Evolutionary conservation across 2,797 vertebrate species (phyloP), one percentile per base, ranked within the genome.

Genomic region (Enteromius viviparus): DNA sequence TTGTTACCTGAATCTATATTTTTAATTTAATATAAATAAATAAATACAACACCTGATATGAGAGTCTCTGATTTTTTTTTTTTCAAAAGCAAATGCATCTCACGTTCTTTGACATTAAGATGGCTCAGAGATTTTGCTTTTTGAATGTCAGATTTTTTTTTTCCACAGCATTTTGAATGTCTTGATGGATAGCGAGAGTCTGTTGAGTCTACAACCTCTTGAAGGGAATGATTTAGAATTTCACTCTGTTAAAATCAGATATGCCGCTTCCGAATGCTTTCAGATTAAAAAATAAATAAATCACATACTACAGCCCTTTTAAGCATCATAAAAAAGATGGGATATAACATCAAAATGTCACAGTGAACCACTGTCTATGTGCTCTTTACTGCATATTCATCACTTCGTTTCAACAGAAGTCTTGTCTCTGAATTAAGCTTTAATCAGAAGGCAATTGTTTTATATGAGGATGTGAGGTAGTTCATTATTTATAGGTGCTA

Each of bases 11-110:
- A 97, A 98, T 97, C 96, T 98, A 98, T 99, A 99, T 99, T 99
- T 99, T 99, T 99, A 98, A 99, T 98, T 99, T 98, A 99, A 97
- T 99, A 99, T 98, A 96, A 99, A 99, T 98, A 96, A 98, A 98
- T 96, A 96, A 91, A 93, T 94, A 89, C 92, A 93, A 92, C 93
- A 95, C 94, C 93, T 94, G 92, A 91, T 21, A 76, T 29, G 40
- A 76, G 87, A 53, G 71, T 42, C 17, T 60, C 32, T 82, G 2
- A 58, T 49, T 78, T 49, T 55, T 12, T 6, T 23, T 23, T 23
- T 42, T 76, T 0, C 42, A 65, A 29, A 17, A 69, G 49, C 5
- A 23, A 66, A 60, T 62, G 64, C 32, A 68, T 75, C 37, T 11
- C 32, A 21, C 37, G 5, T 45, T 78, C 40, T 76, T 64, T 65